Percentiles rank a stretch among this genome's conserved stretches.
Conservation (phyloP, 1,140 invertebrate genomes). For the Watersipora subatra region DNA sequence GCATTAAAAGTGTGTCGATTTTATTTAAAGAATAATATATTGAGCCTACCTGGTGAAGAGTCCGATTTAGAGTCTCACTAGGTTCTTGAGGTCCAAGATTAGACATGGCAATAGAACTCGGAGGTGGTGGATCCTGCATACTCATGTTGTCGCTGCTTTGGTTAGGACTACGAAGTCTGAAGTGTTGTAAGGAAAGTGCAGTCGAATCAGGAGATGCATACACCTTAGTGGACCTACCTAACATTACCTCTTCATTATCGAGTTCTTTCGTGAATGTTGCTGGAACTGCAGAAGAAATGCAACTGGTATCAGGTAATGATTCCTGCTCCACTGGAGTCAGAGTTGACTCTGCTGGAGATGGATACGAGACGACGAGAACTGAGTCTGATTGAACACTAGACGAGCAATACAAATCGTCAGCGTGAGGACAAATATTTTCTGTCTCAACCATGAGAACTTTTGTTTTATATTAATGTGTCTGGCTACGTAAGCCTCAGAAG, state of each 20-base stretch:
- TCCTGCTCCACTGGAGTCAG: not conserved
- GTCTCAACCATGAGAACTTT: too few relatives aligned
- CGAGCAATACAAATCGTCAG: too few relatives aligned
- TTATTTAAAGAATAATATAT: too few relatives aligned
- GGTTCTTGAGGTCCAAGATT: not conserved
- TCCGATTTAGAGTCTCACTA: not conserved
- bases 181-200: not conserved
- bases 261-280: too few relatives aligned
- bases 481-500: too few relatives aligned
- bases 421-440: too few relatives aligned
- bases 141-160: not conserved
- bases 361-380: not conserved
- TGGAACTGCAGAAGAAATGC: too few relatives aligned
- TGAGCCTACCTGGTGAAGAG: not conserved
- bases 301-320: too few relatives aligned
- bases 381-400: too few relatives aligned
- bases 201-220: not conserved
- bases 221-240: not conserved
- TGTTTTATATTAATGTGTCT: too few relatives aligned
- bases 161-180: too few relatives aligned
- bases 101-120: not conserved
- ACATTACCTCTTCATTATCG: not conserved
- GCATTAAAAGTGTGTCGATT: too few relatives aligned
- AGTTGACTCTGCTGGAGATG: not conserved
- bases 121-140: not conserved